phyloP scores from a whole-genome alignment of 2,113 vertebrate species.

The Oostethus manadensis region DNA sequence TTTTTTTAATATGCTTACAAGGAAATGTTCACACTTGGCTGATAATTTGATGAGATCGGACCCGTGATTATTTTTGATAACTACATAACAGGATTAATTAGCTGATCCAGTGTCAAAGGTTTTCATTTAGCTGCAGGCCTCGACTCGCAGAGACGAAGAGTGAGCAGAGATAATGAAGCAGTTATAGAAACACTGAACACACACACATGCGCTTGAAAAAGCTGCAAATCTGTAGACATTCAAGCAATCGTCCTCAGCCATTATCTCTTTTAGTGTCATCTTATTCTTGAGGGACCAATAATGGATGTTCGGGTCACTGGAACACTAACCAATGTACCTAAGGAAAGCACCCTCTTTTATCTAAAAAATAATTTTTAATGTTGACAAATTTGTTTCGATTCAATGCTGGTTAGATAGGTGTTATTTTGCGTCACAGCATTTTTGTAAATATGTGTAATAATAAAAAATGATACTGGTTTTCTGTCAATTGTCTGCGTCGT shows the following conservation, averaged over 20 bases:
- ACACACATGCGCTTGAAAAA: constrained; percentile 16
- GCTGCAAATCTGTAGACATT: constrained; percentile 23
- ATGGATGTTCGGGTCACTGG: constrained; percentile 35
- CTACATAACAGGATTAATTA: constrained; percentile 64
- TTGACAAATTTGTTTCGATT: not conserved
- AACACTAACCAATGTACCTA: constrained; percentile 6
- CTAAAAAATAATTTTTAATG: not conserved
- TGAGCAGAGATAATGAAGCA: constrained; percentile 31
- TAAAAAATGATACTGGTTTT: constrained; percentile 68
- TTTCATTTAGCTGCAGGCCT: constrained; percentile 48
- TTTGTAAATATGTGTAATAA: constrained; percentile 73
- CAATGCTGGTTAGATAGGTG: not conserved
- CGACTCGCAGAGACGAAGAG: constrained; percentile 17
- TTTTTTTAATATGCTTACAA: constrained; percentile 2
- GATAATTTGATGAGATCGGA: constrained; percentile 55
- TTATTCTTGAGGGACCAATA: constrained; percentile 46
- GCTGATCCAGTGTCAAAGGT: constrained; percentile 56
- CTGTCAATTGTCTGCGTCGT: constrained; percentile 55
- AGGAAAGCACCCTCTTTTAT: not conserved
- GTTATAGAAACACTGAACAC: constrained; percentile 20
- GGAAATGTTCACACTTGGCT: constrained; percentile 24
- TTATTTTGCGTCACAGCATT: constrained; percentile 53
- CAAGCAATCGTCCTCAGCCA: constrained; percentile 9
- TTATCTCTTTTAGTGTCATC: constrained; percentile 5
- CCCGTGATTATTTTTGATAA: constrained; percentile 52